Evolutionary conservation across 2,888 invertebrate genomes (phyloP).

Genomic region (Harpalus rubripes): DNA sequence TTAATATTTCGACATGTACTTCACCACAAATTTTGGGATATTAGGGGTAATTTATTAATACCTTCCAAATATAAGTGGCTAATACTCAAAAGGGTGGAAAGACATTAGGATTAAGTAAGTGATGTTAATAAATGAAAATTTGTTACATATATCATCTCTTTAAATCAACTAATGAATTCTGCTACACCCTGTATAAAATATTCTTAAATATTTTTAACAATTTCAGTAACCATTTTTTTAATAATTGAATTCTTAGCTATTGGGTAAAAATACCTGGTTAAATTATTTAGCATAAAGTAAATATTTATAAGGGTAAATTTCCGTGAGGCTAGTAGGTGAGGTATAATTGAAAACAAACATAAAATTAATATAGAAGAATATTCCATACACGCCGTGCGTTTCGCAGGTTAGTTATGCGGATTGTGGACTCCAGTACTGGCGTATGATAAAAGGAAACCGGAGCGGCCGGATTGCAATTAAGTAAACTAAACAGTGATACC

Average conservation of each 20-base stretch:
- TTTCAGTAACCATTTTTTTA: neutral
- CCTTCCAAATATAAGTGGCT: too few species aligned
- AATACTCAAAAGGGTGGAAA: too few species aligned
- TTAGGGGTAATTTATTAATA: too few species aligned
- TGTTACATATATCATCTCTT: too few species aligned
- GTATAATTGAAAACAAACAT: conserved; percentile 44
- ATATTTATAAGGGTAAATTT: conserved; percentile 4
- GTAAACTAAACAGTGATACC: conserved; percentile 67
- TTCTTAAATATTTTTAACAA: too few species aligned
- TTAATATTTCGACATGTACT: too few species aligned
- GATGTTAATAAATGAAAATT: too few species aligned
- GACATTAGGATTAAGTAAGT: too few species aligned
- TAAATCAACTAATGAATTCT: too few species aligned
- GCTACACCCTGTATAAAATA: too few species aligned
- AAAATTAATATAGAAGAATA: conserved; percentile 32
- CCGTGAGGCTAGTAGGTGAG: conserved; percentile 4
- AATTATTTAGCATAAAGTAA: neutral
- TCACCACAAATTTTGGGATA: too few species aligned
- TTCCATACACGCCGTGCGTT: neutral
- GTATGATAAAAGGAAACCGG: conserved; percentile 17
- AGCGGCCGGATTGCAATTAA: conserved; percentile 54
- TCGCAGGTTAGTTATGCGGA: neutral
- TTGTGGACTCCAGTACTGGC: neutral
- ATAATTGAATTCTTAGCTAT: neutral
- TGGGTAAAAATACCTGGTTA: neutral